Conservation (phyloP, 1,140 invertebrate genomes). For the Acromyrmex charruanus region DNA sequence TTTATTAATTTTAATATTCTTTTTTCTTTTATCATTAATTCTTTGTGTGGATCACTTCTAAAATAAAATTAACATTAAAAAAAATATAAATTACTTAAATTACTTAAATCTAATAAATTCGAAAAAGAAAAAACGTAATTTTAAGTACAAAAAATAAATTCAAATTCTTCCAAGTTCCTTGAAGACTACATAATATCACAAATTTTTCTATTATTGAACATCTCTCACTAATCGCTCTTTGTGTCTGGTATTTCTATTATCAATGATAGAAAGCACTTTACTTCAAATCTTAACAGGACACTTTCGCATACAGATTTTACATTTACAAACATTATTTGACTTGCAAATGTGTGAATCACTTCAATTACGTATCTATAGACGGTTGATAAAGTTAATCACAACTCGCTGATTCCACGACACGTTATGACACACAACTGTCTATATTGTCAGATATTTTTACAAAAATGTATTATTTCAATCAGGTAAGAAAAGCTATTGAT, state of each 20-base stretch:
- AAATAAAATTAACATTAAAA: not conserved
- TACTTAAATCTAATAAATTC: not conserved
- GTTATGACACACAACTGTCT: conserved; percentile 27
- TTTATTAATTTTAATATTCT: not conserved
- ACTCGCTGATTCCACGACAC: not conserved
- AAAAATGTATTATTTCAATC: conserved; percentile 14
- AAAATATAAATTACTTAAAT: not conserved
- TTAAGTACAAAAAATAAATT: not conserved
- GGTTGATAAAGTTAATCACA: conserved; percentile 47
- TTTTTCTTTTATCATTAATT: not conserved
- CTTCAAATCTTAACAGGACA: not conserved
- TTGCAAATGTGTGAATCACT: not conserved
- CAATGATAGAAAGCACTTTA: not conserved
- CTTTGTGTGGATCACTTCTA: not conserved
- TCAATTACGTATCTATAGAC: conserved; percentile 5
- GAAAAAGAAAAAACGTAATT: not conserved
- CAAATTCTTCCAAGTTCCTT: not conserved
- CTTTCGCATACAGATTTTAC: conserved; percentile 1
- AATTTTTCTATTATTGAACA: not conserved
- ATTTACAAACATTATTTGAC: conserved; percentile 19
- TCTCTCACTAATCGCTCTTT: not conserved
- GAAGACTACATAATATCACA: not conserved
- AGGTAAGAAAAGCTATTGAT: not conserved
- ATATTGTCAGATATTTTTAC: not conserved
- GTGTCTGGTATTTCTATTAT: not conserved